Conservation (phyloP, 1,140 invertebrate species). For the Lepidurus packardi region DNA sequence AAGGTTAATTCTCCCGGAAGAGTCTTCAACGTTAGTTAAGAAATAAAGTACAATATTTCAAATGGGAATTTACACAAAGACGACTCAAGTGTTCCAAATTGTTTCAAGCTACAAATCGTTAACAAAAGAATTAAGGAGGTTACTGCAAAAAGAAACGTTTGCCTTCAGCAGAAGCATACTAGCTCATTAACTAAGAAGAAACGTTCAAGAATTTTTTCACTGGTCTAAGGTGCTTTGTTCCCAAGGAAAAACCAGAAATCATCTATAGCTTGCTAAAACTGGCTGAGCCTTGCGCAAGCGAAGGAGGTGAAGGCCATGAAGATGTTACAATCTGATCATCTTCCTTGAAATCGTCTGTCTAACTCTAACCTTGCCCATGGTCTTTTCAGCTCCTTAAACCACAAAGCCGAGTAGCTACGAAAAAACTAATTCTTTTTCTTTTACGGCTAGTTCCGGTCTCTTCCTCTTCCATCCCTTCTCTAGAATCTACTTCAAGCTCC, state of each 20-base stretch:
- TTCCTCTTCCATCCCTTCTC: not conserved
- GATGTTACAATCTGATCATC: conserved; percentile 15
- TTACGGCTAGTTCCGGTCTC: not conserved
- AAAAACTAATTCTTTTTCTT: not conserved
- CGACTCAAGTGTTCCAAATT: too few relatives aligned
- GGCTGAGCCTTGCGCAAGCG: not conserved
- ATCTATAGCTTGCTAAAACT: not conserved
- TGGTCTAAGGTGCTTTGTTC: conserved; percentile 12
- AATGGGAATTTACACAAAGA: too few relatives aligned
- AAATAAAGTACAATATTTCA: too few relatives aligned
- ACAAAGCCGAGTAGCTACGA: not conserved
- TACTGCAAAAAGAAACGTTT: not conserved
- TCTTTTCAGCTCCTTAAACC: not conserved
- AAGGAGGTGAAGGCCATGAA: conserved; percentile 21
- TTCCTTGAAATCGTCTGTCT: not conserved
- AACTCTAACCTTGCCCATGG: not conserved
- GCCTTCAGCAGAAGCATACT: not conserved
- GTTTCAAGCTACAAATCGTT: too few relatives aligned
- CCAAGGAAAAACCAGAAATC: not conserved
- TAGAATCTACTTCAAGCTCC: too few relatives aligned
- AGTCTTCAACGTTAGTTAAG: too few relatives aligned
- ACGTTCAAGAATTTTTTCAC: not conserved
- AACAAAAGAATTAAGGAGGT: not conserved
- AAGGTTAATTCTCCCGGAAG: too few relatives aligned
- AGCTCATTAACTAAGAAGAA: not conserved